Evolutionary conservation across 1,140 invertebrate genomes (phyloP).

Genomic region (Melitaea cinxia): DNA sequence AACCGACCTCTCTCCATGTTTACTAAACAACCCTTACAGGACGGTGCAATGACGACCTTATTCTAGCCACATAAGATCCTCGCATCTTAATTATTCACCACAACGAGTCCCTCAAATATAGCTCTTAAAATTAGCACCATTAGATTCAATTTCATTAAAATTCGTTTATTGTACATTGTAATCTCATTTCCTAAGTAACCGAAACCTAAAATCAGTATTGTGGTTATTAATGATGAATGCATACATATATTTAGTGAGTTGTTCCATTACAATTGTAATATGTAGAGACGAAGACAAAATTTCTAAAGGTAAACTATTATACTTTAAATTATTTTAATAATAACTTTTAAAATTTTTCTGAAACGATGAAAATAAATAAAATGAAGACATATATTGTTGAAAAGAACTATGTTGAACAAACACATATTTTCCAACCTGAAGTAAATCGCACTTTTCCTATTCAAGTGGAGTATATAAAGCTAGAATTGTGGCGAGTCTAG

Average conservation of each 20-base stretch:
- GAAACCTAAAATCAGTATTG: constrained; percentile 26
- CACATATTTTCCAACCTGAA: not conserved
- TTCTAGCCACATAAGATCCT: constrained; percentile 39
- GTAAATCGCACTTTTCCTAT: constrained; percentile 8
- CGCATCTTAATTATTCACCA: constrained; percentile 46
- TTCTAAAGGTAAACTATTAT: constrained; percentile 57
- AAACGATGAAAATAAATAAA: not conserved
- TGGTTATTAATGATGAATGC: constrained; percentile 35
- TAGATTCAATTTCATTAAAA: constrained; percentile 22
- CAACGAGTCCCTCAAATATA: constrained; percentile 28
- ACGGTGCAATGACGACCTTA: constrained; percentile 49
- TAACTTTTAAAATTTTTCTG: not conserved
- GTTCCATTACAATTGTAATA: constrained; percentile 28
- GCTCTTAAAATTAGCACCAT: constrained; percentile 26
- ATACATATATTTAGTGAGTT: constrained; percentile 31
- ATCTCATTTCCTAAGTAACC: constrained; percentile 8
- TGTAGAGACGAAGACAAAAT: constrained; percentile 73
- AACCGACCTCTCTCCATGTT: constrained; percentile 66
- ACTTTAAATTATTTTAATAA: not conserved
- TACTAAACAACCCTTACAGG: constrained; percentile 69
- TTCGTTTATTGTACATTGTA: constrained; percentile 8
- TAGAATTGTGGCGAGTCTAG: constrained; percentile 48
- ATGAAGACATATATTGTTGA: too few species aligned
- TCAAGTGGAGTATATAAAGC: constrained; percentile 29
- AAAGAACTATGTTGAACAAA: not conserved